Evolutionary conservation across 2,888 invertebrate genomes (phyloP).

Genomic region (Phyllotreta striolata): DNA sequence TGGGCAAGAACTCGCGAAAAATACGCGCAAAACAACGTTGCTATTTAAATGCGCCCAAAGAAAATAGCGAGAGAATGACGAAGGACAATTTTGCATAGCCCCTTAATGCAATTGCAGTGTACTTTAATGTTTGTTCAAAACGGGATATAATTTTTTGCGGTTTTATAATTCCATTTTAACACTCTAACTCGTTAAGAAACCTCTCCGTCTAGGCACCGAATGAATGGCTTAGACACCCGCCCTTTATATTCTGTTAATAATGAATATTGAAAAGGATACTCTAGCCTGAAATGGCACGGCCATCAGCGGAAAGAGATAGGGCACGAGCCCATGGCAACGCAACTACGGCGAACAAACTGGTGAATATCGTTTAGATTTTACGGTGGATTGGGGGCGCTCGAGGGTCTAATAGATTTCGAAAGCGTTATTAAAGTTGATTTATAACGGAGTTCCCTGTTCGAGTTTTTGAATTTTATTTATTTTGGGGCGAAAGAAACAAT

Average conservation of each 20-base stretch:
- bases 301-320: slow-evolving; percentile 8
- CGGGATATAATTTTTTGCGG: too few species aligned
- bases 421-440: slow-evolving; percentile 19
- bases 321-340: slow-evolving; percentile 3
- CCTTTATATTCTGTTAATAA: neutral
- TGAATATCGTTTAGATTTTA: slow-evolving; percentile 9
- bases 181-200: too few species aligned
- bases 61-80: too few species aligned
- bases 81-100: too few species aligned
- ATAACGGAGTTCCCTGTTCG: slow-evolving; percentile 2
- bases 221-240: too few species aligned
- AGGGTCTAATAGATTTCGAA: slow-evolving; percentile 18
- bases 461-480: slow-evolving; percentile 10
- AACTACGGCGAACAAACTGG: slow-evolving; percentile 1
- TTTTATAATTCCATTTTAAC: too few species aligned
- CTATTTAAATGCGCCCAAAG: too few species aligned
- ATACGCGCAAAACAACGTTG: neutral
- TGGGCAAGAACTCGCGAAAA: slow-evolving; percentile 12
- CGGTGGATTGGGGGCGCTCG: slow-evolving; percentile 1
- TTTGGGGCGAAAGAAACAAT: neutral
- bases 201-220: too few species aligned
- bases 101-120: too few species aligned
- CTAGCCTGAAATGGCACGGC: slow-evolving; percentile 1
- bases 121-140: too few species aligned
- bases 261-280: slow-evolving; percentile 2